These are phyloP conservation scores for Luffia ferchaultella DNA, from an alignment of 2,888 invertebrate genomes.

Conservation along the genomic window DNA sequence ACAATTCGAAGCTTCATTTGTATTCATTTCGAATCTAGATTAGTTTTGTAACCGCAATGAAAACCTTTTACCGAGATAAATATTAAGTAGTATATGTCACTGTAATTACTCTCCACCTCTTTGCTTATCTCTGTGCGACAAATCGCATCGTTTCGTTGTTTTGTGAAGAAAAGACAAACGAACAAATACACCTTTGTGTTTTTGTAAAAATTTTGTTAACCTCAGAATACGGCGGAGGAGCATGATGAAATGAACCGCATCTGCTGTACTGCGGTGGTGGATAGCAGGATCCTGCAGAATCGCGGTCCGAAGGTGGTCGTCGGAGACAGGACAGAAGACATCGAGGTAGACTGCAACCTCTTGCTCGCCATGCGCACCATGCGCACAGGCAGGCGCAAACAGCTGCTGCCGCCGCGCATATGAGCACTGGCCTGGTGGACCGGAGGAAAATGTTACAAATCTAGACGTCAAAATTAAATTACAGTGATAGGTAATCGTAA, in stretches of 20 bases:
- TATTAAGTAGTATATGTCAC: too few species aligned
- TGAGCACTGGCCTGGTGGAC: constrained; percentile 27
- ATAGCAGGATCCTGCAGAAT: constrained; percentile 82
- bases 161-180: too few species aligned
- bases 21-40: too few species aligned
- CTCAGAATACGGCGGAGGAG: constrained; percentile 87
- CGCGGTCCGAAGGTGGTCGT: constrained; percentile 58
- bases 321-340: not conserved
- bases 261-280: constrained; percentile 86
- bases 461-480: constrained; percentile 74
- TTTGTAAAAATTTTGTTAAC: too few species aligned
- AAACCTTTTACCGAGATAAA: too few species aligned
- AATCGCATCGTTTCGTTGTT: too few species aligned
- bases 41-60: too few species aligned
- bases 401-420: constrained; percentile 3
- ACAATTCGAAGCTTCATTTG: too few species aligned
- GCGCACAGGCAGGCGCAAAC: constrained; percentile 36
- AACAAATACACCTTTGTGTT: too few species aligned
- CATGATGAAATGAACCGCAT: constrained; percentile 83
- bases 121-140: too few species aligned
- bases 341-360: not conserved
- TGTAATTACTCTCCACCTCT: too few species aligned
- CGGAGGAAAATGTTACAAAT: constrained; percentile 65
- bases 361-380: constrained; percentile 43
- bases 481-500: too few species aligned